Percentiles rank a stretch among this genome's conserved stretches.
These are phyloP conservation scores for Pocota personata DNA, from an alignment of 2,888 invertebrate species.

Conservation along the genomic window DNA sequence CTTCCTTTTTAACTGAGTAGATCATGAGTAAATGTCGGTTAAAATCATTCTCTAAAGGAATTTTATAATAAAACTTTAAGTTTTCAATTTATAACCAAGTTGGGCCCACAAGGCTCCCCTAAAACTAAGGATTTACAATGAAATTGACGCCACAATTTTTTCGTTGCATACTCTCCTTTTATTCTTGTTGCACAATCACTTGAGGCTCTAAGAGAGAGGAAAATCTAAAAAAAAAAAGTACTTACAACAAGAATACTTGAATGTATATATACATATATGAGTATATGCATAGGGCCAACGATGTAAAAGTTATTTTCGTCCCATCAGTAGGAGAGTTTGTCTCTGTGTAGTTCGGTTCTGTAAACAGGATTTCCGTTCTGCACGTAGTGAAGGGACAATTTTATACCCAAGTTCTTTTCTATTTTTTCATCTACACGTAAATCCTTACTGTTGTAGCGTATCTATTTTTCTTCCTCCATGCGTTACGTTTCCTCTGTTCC, in stretches of 20 bases:
- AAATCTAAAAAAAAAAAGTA: neutral
- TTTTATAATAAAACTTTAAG: neutral
- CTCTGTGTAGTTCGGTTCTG: slow-evolving; percentile 8
- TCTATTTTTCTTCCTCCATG: slow-evolving; percentile 44
- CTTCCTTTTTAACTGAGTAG: too few relatives aligned
- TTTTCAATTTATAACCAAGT: neutral
- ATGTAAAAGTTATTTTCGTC: slow-evolving; percentile 17
- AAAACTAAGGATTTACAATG: neutral
- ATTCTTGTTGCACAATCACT: neutral
- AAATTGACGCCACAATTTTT: neutral
- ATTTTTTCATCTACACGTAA: slow-evolving; percentile 13
- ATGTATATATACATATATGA: neutral
- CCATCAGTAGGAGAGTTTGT: neutral
- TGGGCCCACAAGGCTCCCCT: neutral
- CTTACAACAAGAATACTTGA: neutral
- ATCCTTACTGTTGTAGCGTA: slow-evolving; percentile 34
- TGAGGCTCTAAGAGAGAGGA: neutral
- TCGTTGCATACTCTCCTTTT: neutral
- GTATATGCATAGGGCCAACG: too few relatives aligned
- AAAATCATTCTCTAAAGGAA: neutral
- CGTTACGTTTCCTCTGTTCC: slow-evolving; percentile 52
- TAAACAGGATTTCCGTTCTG: slow-evolving; percentile 51
- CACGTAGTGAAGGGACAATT: slow-evolving; percentile 11
- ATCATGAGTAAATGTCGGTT: neutral
- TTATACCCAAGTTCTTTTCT: neutral